Evolutionary conservation across 2,888 invertebrate genomes (phyloP).

Genomic region (Cerastis leucographa): DNA sequence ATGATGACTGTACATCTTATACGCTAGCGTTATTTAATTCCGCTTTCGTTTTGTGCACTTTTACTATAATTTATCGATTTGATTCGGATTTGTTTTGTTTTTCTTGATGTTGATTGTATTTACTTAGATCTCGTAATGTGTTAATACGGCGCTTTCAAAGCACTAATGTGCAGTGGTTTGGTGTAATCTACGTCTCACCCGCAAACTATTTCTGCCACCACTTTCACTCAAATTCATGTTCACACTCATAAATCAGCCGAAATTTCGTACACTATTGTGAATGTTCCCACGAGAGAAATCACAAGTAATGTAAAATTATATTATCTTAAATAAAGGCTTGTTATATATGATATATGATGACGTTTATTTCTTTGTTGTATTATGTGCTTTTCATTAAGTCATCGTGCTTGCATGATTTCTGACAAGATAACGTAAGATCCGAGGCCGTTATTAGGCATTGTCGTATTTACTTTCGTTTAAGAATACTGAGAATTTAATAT

Average conservation of each 20-base stretch:
- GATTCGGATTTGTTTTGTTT: not conserved
- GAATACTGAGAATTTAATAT: conserved; percentile 59
- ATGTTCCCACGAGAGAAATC: conserved; percentile 66
- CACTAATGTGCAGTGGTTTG: conserved; percentile 12
- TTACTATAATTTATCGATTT: not conserved
- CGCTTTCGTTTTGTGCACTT: not conserved
- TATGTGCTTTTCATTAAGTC: conserved; percentile 58
- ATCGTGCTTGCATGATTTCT: conserved; percentile 53
- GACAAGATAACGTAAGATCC: conserved; percentile 55
- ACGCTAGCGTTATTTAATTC: not conserved
- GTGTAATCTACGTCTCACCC: conserved; percentile 8
- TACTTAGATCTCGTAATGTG: not conserved
- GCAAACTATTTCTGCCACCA: conserved; percentile 12
- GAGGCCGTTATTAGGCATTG: conserved; percentile 63
- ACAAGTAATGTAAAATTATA: conserved; percentile 60
- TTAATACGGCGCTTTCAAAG: not conserved
- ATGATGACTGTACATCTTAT: not conserved
- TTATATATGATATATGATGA: conserved; percentile 55
- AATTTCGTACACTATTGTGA: conserved; percentile 51
- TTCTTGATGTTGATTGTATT: not conserved
- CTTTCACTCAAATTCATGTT: conserved; percentile 59
- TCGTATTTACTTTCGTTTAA: conserved; percentile 68
- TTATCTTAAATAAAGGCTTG: conserved; percentile 49
- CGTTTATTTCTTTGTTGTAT: conserved; percentile 53
- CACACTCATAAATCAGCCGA: conserved; percentile 52